Evolutionary conservation across 2,113 vertebrate genomes (phyloP), one percentile per base, ranked within the genome.

Genomic region (Scomber japonicus): DNA sequence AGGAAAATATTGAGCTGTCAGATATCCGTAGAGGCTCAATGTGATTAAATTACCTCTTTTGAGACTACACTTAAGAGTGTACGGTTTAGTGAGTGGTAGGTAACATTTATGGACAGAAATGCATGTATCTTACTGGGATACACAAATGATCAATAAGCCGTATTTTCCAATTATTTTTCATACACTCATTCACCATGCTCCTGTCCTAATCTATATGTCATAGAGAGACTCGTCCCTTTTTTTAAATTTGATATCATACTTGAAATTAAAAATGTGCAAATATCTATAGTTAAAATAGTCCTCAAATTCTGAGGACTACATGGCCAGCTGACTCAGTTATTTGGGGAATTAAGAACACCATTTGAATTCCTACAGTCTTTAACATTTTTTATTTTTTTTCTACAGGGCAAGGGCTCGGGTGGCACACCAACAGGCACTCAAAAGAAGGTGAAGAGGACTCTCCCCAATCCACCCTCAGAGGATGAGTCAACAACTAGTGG

Each of bases 361-460:
- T 76, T 68, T 16, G 6, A 59, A 73, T 65, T 53, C 24, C 10
- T 44, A 12, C 3, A 46, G 12, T 19, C 24, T 11, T 73, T 45
- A 68, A 53, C 0, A 27, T 50, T 24, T 30, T 45, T 35, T 3
- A 40, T 55, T 45, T 57, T 81, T 81, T 72, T 67, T 3, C 14
- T 30, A 48, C 54, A 99, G 97, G 93, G 94, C 5, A 99, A 97
- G 94, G 93, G 94, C 64, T 95, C 96, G 76, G 95, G 93, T 62
- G 75, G 94, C 69, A 95, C 96, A 62, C 88, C 96, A 21, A 95
- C 97, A 19, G 95, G 97, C 16, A 95, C 95, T 57, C 97, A 97
- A 89, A 99, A 99, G 94, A 99, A 99, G 90, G 98, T 99, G 59
- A 99, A 98, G 88, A 96, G 98, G 74, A 99, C 98, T 9, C 95